Evolutionary conservation across 2,113 vertebrate species (phyloP).

Genomic region (Coregonus clupeaformis): DNA sequence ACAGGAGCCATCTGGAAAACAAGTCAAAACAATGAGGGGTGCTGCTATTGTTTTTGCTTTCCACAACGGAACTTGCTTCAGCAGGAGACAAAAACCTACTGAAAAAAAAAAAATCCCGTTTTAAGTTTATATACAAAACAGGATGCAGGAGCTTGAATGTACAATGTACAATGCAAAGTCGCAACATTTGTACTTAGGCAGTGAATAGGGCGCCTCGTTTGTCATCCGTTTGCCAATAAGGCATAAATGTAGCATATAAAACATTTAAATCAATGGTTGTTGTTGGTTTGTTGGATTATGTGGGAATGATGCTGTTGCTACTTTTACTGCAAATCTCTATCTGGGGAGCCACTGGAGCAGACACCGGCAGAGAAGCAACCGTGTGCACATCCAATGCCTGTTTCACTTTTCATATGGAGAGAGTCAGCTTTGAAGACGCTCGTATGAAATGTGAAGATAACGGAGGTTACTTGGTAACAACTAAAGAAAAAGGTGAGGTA

Average conservation of each 20-base stretch:
- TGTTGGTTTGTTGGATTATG: conserved; percentile 8
- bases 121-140: conserved; percentile 63
- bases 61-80: conserved; percentile 56
- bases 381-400: conserved; percentile 64
- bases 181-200: conserved; percentile 28
- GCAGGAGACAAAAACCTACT: conserved; percentile 45
- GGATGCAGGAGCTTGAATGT: conserved; percentile 58
- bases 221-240: conserved; percentile 22
- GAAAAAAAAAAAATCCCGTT: conserved; percentile 61
- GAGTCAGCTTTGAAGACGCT: conserved; percentile 48
- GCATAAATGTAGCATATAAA: not conserved
- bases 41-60: conserved; percentile 64
- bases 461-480: conserved; percentile 69
- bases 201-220: conserved; percentile 15
- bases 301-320: conserved; percentile 55
- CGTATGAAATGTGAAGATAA: conserved; percentile 44
- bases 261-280: conserved; percentile 1
- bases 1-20: conserved; percentile 67
- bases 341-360: conserved; percentile 25
- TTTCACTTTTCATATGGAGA: conserved; percentile 59
- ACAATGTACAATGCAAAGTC: conserved; percentile 35
- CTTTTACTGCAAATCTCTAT: conserved; percentile 51
- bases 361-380: conserved; percentile 30
- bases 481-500: conserved; percentile 60
- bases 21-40: conserved; percentile 62